Evolutionary conservation across 2,888 invertebrate species (phyloP).

Genomic region (Omphaloscelis lunosa): DNA sequence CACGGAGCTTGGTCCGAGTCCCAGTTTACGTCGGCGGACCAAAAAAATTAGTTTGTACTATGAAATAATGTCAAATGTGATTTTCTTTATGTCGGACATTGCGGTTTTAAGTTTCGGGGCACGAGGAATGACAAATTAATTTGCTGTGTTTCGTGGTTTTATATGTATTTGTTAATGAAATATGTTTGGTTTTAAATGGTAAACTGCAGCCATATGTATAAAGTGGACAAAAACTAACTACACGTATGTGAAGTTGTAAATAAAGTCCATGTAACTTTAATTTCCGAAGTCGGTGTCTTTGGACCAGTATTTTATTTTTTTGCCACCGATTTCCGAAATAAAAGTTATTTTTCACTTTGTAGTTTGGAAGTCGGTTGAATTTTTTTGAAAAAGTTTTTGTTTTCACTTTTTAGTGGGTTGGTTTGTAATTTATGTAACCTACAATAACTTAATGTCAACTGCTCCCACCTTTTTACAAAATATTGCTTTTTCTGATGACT

Average conservation of each 20-base stretch:
- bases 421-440: too few species aligned
- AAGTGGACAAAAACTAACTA: background rate
- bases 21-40: constrained; percentile 47
- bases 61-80: constrained; percentile 60
- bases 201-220: constrained; percentile 6
- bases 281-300: too few species aligned
- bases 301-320: too few species aligned
- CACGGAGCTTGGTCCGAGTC: constrained; percentile 35
- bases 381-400: too few species aligned
- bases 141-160: constrained; percentile 43
- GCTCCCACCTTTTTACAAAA: too few species aligned
- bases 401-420: too few species aligned
- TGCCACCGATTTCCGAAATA: too few species aligned
- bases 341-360: too few species aligned
- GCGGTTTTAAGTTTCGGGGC: constrained; percentile 43
- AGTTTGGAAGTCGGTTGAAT: too few species aligned
- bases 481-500: too few species aligned
- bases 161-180: constrained; percentile 34
- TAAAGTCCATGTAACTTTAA: too few species aligned
- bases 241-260: background rate
- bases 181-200: constrained; percentile 16
- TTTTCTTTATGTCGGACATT: constrained; percentile 48
- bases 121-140: constrained; percentile 46
- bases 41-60: constrained; percentile 64
- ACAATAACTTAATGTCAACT: too few species aligned